A percentile compares a stretch with the other conserved stretches of the same genome.
These are phyloP conservation scores for Mellilla xanthometata DNA, from an alignment of 2,888 invertebrate species.

Conservation along the genomic window DNA sequence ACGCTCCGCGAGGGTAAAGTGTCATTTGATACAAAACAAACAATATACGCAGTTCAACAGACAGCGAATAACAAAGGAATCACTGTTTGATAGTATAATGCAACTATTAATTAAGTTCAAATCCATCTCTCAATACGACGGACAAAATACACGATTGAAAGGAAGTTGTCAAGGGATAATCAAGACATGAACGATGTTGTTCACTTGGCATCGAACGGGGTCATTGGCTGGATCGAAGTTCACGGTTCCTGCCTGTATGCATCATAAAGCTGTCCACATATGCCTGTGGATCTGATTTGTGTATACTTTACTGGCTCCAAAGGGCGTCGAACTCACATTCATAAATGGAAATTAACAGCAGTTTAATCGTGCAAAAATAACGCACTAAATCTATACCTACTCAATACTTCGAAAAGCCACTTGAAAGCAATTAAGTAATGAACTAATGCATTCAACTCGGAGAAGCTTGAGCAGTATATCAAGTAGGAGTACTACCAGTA, in stretches of 20 bases:
- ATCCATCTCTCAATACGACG: conserved; percentile 23
- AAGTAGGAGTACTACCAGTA: conserved; percentile 8
- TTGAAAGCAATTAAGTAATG: conserved; percentile 60
- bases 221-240: conserved; percentile 66
- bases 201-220: conserved; percentile 62
- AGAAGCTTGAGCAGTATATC: background rate
- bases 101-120: conserved; percentile 19
- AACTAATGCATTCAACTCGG: conserved; percentile 13
- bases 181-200: conserved; percentile 73
- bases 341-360: conserved; percentile 10
- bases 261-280: conserved; percentile 41
- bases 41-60: background rate
- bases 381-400: conserved; percentile 1
- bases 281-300: conserved; percentile 34
- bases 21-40: background rate
- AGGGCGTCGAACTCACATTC: conserved; percentile 11
- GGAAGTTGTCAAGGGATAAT: conserved; percentile 72
- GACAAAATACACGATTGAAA: conserved; percentile 43
- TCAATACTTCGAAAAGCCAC: conserved; percentile 40
- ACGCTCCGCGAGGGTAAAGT: no score
- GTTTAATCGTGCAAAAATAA: conserved; percentile 15
- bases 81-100: conserved; percentile 18
- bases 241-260: conserved; percentile 45
- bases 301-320: conserved; percentile 25
- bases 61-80: conserved; percentile 9